Conservation (phyloP, 2,113 vertebrate species). For the Cynoglossus semilaevis region DNA sequence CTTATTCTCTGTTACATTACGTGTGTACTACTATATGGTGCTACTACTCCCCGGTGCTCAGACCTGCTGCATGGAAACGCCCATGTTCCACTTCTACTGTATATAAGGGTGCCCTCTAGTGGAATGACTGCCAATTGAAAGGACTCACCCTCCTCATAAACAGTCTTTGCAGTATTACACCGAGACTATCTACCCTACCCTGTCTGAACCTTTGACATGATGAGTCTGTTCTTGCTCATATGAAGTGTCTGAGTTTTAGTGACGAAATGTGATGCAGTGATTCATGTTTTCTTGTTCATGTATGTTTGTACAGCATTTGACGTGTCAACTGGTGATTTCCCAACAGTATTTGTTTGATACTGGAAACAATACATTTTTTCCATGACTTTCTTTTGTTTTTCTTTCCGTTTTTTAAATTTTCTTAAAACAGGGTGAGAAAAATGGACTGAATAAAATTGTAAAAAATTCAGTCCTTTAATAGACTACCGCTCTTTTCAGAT, state of each 20-base stretch:
- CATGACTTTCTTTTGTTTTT: slow-evolving; percentile 32
- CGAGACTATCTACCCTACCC: not conserved
- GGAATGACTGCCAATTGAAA: slow-evolving; percentile 17
- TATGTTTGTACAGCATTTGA: slow-evolving; percentile 55
- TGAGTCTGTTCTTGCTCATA: slow-evolving; percentile 10
- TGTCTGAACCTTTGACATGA: not conserved
- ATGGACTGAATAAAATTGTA: too few relatives aligned
- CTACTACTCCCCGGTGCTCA: slow-evolving; percentile 35
- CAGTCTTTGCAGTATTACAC: too few relatives aligned
- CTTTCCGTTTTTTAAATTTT: not conserved
- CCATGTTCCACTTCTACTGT: slow-evolving; percentile 23
- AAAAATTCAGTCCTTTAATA: too few relatives aligned
- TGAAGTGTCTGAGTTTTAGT: slow-evolving; percentile 19
- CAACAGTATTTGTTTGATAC: slow-evolving; percentile 50
- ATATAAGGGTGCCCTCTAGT: slow-evolving; percentile 41
- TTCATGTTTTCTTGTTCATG: slow-evolving; percentile 49
- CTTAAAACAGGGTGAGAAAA: not conserved
- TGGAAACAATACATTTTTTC: slow-evolving; percentile 60
- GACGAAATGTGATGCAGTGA: slow-evolving; percentile 32
- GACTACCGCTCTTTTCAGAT: too few relatives aligned
- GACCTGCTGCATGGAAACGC: slow-evolving; percentile 7
- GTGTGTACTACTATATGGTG: slow-evolving; percentile 42
- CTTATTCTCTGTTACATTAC: slow-evolving; percentile 40
- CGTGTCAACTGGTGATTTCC: slow-evolving; percentile 32
- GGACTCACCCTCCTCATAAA: not conserved